These are phyloP conservation scores for Periparus ater DNA, from an alignment of 2,797 vertebrate species.

Conservation along the genomic window DNA sequence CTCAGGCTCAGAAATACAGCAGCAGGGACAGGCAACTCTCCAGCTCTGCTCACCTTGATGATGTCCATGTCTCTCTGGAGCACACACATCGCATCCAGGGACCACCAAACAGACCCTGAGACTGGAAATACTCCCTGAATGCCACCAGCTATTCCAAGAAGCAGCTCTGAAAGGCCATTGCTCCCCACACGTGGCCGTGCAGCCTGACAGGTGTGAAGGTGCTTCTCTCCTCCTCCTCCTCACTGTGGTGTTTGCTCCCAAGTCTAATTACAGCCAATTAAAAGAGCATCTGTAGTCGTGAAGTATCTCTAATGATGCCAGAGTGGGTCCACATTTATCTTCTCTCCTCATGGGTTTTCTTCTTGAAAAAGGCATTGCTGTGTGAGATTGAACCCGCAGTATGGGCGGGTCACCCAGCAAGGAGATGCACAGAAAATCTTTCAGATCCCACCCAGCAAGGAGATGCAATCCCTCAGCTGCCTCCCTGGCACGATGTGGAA, in stretches of 20 bases:
- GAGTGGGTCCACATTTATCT: background rate
- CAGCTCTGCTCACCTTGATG: background rate
- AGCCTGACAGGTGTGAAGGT: background rate
- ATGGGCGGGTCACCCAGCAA: fast-evolving
- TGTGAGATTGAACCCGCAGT: background rate
- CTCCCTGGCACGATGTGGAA: background rate
- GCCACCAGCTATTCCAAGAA: background rate
- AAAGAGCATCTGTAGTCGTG: background rate
- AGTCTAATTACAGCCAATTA: slow-evolving; percentile 11
- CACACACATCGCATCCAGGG: background rate
- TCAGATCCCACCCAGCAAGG: background rate
- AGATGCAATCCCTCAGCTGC: background rate
- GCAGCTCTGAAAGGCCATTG: background rate
- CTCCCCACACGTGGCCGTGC: fast-evolving
- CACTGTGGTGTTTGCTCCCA: background rate
- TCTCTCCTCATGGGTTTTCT: background rate
- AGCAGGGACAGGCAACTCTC: background rate
- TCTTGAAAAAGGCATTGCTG: background rate
- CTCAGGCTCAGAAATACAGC: background rate
- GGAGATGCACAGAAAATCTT: background rate
- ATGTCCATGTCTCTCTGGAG: background rate
- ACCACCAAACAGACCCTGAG: background rate
- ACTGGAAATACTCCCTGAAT: background rate
- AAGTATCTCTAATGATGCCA: background rate
- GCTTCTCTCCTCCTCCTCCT: background rate